A percentile compares a stretch with the other conserved stretches of the same genome.
Conservation (phyloP, 2,888 invertebrate species). For the Uropetala carovei region DNA sequence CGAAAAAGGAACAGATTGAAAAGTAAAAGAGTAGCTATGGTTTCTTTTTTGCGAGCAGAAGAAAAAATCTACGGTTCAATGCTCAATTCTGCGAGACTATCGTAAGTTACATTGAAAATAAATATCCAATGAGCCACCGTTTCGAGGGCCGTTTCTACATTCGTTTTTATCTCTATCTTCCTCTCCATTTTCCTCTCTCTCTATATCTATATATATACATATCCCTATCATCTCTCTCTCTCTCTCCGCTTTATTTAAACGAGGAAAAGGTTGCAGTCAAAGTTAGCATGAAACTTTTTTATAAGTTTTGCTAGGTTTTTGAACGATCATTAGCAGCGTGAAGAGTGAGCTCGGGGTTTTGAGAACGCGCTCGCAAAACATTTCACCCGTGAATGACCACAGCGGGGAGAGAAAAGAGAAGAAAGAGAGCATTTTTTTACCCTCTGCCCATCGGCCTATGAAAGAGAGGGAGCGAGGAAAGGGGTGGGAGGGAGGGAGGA, state of each 20-base stretch:
- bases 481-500: not conserved
- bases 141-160: not conserved
- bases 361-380: constrained; percentile 44
- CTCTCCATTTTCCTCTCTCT: not conserved
- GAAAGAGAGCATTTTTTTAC: constrained; percentile 6
- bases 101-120: constrained; percentile 52
- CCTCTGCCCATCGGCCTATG: constrained; percentile 32
- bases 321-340: constrained; percentile 57
- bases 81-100: constrained; percentile 33
- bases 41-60: not conserved
- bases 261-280: constrained; percentile 55
- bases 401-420: constrained; percentile 23
- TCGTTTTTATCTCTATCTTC: not conserved
- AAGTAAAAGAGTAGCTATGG: not conserved
- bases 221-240: not conserved
- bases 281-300: constrained; percentile 51
- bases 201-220: not conserved
- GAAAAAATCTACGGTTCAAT: constrained; percentile 19
- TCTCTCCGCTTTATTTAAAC: constrained; percentile 25
- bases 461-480: not conserved
- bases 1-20: not conserved
- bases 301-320: constrained; percentile 59
- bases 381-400: constrained; percentile 56
- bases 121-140: constrained; percentile 31
- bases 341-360: constrained; percentile 38